These are phyloP conservation scores for Sminthopsis crassicaudata DNA, from an alignment of 2,113 vertebrate genomes.

Conservation along the genomic window DNA sequence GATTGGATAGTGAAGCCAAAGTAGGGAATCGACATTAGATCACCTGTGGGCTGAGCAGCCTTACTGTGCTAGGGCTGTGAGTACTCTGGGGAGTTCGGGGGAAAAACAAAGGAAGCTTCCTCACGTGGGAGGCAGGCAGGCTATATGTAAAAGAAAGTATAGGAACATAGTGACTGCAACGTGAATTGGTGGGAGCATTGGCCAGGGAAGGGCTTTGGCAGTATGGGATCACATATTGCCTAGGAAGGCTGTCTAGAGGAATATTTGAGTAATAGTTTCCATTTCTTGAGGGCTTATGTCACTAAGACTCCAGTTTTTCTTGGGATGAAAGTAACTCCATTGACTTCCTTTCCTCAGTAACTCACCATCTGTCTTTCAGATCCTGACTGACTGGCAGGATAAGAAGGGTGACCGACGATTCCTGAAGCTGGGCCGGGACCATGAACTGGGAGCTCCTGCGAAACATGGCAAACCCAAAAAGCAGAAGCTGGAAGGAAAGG, in stretches of 20 bases:
- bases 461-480: constrained; percentile 98
- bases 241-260: background rate
- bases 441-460: constrained; percentile 91
- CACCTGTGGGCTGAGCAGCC: background rate
- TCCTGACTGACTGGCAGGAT: constrained; percentile 99
- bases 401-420: constrained; percentile 98
- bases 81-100: background rate
- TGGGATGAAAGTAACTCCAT: background rate
- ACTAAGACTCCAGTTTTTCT: constrained; percentile 9
- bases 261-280: background rate
- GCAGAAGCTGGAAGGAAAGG: constrained; percentile 96
- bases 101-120: background rate
- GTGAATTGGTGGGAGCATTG: background rate
- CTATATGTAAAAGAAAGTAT: background rate
- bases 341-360: constrained; percentile 20
- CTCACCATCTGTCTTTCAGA: constrained; percentile 83
- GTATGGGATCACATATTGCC: background rate
- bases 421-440: constrained; percentile 94
- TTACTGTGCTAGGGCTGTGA: background rate
- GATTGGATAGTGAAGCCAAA: background rate
- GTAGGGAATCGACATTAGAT: background rate
- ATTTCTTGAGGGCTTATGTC: background rate
- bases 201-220: background rate
- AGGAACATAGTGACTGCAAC: background rate
- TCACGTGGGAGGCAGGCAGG: background rate